These are phyloP conservation scores for Petrolisthes manimaculis DNA, from an alignment of 2,888 invertebrate genomes.

Conservation along the genomic window DNA sequence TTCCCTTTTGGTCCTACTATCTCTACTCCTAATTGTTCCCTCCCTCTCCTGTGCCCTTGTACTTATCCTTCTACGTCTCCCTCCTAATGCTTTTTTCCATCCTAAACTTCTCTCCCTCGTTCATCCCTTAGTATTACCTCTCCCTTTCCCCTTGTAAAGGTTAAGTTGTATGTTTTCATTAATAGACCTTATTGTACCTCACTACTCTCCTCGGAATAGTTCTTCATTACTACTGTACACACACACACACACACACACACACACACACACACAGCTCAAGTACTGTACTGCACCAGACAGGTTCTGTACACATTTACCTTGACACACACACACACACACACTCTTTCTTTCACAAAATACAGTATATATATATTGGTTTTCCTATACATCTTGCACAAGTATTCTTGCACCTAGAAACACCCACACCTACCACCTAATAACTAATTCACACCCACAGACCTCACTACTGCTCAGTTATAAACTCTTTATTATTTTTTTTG, in stretches of 20 bases:
- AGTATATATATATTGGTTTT: not conserved
- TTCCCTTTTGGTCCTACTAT: slow-evolving; percentile 5
- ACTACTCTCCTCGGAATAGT: too few species aligned
- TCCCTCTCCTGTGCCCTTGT: not conserved
- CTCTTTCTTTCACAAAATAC: not conserved
- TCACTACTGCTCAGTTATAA: not conserved
- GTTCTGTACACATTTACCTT: not conserved
- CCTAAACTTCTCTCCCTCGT: too few species aligned
- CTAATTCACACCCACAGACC: not conserved
- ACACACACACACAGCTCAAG: slow-evolving; percentile 1
- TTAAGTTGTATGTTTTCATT: too few species aligned
- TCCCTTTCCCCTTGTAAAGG: not conserved
- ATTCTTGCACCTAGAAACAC: slow-evolving; percentile 6
- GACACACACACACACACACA: slow-evolving; percentile 18
- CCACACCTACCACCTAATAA: not conserved
- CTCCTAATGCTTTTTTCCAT: not conserved
- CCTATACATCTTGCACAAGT: not conserved
- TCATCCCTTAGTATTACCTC: not conserved
- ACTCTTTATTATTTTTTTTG: not conserved
- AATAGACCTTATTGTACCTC: too few species aligned
- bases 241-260: not conserved
- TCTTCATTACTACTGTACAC: not conserved
- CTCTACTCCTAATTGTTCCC: too few species aligned
- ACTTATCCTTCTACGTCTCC: slow-evolving; percentile 11
- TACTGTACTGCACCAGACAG: not conserved